A percentile compares a stretch with the other conserved stretches of the same genome.
phyloP scores from a whole-genome alignment of 35 echinoderm and acorn worm genomes.

The Stichopus chloronotus region DNA sequence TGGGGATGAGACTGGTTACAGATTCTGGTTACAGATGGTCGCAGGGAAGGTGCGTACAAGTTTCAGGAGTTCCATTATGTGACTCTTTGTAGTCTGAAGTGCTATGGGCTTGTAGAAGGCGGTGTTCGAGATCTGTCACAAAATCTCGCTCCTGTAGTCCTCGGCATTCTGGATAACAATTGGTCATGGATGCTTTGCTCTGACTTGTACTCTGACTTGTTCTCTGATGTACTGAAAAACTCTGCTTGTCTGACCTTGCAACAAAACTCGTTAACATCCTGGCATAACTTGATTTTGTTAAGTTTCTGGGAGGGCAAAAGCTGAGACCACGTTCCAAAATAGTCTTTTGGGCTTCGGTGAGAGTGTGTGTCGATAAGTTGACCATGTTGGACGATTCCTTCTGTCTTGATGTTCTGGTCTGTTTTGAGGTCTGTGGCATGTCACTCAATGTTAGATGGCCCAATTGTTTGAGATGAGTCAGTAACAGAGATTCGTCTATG shows the following conservation, averaged over 20 bases:
- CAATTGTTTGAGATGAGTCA: too few species aligned
- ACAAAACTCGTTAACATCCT: neutral
- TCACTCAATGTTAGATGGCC: too few species aligned
- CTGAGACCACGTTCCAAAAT: too few species aligned
- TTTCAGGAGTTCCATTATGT: neutral
- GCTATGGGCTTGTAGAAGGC: neutral
- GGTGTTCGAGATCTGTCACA: neutral
- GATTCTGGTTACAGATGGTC: too few species aligned
- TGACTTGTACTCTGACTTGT: neutral
- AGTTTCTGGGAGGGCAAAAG: neutral
- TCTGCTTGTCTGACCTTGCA: neutral
- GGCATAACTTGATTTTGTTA: conserved; percentile 2
- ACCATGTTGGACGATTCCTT: too few species aligned
- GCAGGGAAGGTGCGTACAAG: neutral
- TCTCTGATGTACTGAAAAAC: neutral
- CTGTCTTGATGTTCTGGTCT: too few species aligned
- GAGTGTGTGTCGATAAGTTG: too few species aligned
- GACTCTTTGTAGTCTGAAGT: neutral
- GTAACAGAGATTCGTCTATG: too few species aligned
- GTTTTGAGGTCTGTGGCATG: too few species aligned
- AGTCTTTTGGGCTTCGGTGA: too few species aligned
- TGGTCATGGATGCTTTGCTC: neutral
- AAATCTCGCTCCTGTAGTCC: conserved; percentile 33
- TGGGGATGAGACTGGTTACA: too few species aligned
- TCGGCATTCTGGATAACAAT: neutral